Conservation (phyloP, 2,888 invertebrate species). For the Osmoderma eremita region DNA sequence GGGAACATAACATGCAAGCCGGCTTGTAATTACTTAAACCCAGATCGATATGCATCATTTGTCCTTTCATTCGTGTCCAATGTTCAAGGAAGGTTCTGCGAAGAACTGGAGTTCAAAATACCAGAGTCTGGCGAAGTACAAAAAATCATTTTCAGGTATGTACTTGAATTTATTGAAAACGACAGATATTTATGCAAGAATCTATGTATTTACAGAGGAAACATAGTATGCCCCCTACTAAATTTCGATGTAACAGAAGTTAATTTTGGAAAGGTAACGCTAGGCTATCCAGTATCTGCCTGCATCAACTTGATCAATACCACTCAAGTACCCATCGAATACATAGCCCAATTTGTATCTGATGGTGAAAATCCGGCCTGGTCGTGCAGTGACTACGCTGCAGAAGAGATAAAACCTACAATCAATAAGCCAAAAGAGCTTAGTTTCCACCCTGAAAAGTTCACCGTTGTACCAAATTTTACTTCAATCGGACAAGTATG, state of each 20-base stretch:
- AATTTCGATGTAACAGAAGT: conserved; percentile 66
- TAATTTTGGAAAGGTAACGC: conserved; percentile 69
- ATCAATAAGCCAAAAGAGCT: conserved; percentile 69
- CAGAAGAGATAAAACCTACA: conserved; percentile 61
- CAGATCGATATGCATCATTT: conserved; percentile 67
- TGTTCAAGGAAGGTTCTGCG: conserved; percentile 71
- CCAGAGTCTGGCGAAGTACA: conserved; percentile 69
- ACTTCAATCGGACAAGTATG: conserved; percentile 64
- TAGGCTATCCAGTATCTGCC: conserved; percentile 51
- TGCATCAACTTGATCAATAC: conserved; percentile 40
- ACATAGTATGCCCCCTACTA: conserved; percentile 70
- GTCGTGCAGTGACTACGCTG: conserved; percentile 64
- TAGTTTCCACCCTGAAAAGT: conserved; percentile 64
- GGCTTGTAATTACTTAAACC: conserved; percentile 62
- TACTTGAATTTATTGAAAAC: conserved; percentile 52
- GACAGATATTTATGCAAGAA: conserved; percentile 12
- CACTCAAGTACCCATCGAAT: conserved; percentile 65
- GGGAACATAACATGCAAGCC: conserved; percentile 69
- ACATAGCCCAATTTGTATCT: conserved; percentile 64
- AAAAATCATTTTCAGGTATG: conserved; percentile 70
- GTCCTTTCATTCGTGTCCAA: conserved; percentile 69
- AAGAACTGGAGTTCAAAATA: conserved; percentile 69
- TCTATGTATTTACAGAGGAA: conserved; percentile 66
- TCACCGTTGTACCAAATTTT: conserved; percentile 65
- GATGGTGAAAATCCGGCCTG: conserved; percentile 69